Percentiles rank a stretch among this genome's conserved stretches.
These are phyloP conservation scores for Aptenodytes forsteri DNA, from an alignment of 2,113 vertebrate genomes.

Conservation along the genomic window DNA sequence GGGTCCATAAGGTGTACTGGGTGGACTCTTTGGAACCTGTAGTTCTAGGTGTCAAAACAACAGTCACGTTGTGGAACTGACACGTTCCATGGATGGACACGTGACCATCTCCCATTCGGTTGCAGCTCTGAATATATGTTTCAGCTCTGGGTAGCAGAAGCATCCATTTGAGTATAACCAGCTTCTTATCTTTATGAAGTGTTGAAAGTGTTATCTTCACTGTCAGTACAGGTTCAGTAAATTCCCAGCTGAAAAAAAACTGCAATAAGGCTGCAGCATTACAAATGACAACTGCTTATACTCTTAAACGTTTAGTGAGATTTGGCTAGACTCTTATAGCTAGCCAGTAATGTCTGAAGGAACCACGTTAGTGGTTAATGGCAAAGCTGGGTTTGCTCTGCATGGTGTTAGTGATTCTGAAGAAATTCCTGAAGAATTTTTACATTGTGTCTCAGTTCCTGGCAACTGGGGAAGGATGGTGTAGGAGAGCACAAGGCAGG, in stretches of 20 bases:
- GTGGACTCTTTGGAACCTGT: not conserved
- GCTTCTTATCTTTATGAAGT: not conserved
- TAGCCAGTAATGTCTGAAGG: not conserved
- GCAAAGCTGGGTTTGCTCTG: not conserved
- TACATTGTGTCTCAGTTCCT: not conserved
- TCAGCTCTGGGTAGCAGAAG: not conserved
- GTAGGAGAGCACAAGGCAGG: not conserved
- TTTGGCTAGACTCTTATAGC: not conserved
- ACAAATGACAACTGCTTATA: not conserved
- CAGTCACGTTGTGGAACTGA: not conserved
- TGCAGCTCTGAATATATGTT: not conserved
- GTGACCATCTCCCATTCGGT: not conserved
- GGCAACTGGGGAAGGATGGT: not conserved
- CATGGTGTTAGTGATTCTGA: not conserved
- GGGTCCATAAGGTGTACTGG: not conserved
- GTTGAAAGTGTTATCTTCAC: not conserved
- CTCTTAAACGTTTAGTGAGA: too few species aligned
- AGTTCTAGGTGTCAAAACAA: not conserved
- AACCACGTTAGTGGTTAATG: not conserved
- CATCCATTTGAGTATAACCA: not conserved
- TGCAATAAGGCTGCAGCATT: not conserved
- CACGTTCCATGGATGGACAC: rapidly evolving
- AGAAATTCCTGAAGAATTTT: not conserved
- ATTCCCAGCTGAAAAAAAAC: not conserved
- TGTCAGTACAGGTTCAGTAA: not conserved